These are phyloP conservation scores for Lomographa bimaculata DNA, from an alignment of 2,888 invertebrate species.

Conservation along the genomic window DNA sequence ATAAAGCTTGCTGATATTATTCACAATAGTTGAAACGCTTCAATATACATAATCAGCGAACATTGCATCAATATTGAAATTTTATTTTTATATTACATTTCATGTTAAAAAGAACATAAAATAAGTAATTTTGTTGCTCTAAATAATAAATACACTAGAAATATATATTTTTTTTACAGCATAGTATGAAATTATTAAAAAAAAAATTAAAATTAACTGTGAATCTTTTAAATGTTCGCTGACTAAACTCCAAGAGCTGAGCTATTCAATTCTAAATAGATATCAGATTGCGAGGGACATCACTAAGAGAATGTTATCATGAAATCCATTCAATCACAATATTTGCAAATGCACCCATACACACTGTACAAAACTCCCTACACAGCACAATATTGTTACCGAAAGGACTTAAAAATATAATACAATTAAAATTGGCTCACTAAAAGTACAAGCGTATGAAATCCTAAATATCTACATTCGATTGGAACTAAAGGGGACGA, in stretches of 20 bases:
- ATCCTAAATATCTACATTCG: constrained; percentile 78
- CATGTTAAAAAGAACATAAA: no score
- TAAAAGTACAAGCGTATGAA: constrained; percentile 82
- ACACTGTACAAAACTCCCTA: constrained; percentile 60
- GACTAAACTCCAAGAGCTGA: constrained; percentile 31
- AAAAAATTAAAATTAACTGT: no score
- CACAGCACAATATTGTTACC: constrained; percentile 62
- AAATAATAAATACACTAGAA: no score
- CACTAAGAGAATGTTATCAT: constrained; percentile 56
- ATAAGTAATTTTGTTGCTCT: no score
- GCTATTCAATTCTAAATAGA: constrained; percentile 44
- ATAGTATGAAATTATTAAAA: no score
- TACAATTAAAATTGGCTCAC: constrained; percentile 76
- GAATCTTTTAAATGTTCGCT: constrained; percentile 41
- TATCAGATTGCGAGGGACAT: constrained; percentile 61
- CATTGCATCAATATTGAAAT: constrained; percentile 19
- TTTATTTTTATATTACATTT: no score
- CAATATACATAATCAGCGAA: constrained; percentile 48
- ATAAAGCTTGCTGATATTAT: constrained; percentile 67
- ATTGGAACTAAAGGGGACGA: constrained; percentile 75
- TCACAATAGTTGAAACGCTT: constrained; percentile 42
- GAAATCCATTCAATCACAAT: constrained; percentile 66
- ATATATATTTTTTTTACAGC: no score
- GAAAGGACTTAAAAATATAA: constrained; percentile 70
- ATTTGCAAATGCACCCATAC: constrained; percentile 58